Percentiles rank a stretch among this genome's conserved stretches.
Conservation (phyloP, 2,888 invertebrate species). For the Nebria brevicollis region DNA sequence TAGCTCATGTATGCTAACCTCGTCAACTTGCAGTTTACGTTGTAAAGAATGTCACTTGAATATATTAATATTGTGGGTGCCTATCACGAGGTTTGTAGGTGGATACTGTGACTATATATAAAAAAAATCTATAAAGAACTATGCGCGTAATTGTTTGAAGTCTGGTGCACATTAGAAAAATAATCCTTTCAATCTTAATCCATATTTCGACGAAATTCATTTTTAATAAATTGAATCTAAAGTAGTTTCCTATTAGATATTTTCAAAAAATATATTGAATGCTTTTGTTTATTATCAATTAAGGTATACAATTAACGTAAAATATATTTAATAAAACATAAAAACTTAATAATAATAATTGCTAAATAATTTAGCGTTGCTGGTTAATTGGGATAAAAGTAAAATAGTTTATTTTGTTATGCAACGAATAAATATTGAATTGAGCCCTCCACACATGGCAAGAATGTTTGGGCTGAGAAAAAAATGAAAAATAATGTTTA, state of each 20-base stretch:
- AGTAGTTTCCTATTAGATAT: no score
- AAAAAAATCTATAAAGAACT: neutral
- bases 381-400: no score
- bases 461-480: neutral
- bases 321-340: no score
- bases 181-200: neutral
- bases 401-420: no score
- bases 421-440: no score
- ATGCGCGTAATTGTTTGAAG: neutral
- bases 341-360: no score
- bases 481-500: neutral
- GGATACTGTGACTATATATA: neutral
- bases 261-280: no score
- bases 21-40: conserved; percentile 35
- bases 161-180: neutral
- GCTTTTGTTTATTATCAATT: no score
- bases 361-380: no score
- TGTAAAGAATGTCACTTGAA: conserved; percentile 31
- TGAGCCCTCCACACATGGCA: neutral
- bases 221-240: no score
- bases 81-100: neutral
- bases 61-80: conserved; percentile 22
- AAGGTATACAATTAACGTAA: neutral
- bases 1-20: conserved; percentile 35
- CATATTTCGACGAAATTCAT: no score